phyloP scores from a whole-genome alignment of 2,888 invertebrate genomes.

The Drosophila hamatofila region DNA sequence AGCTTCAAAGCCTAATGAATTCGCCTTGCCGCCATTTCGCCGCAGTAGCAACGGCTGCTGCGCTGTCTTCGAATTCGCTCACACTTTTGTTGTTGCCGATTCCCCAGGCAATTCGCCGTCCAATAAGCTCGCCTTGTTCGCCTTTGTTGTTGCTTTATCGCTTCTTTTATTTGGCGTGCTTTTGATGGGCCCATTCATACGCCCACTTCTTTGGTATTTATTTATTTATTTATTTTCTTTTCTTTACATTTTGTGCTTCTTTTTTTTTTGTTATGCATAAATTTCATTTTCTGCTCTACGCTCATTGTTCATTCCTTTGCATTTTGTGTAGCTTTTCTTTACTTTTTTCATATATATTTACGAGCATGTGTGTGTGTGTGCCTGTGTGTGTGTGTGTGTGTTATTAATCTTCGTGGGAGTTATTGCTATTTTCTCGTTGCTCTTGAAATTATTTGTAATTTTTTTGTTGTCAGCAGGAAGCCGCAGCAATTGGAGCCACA shows the following conservation, averaged over 20 bases:
- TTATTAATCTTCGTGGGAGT: conserved; percentile 84
- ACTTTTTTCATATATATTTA: conserved; percentile 62
- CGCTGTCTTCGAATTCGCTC: conserved; percentile 9
- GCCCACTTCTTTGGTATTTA: conserved; percentile 33
- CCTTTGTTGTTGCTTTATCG: conserved; percentile 45
- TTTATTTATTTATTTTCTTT: conserved; percentile 15
- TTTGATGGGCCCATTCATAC: conserved; percentile 72
- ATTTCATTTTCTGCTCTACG: conserved; percentile 71
- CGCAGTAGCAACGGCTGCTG: background rate
- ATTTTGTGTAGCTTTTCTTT: conserved; percentile 40
- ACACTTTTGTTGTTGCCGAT: background rate
- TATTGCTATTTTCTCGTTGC: conserved; percentile 70
- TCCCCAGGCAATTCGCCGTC: conserved; percentile 11
- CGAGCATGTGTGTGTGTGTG: conserved; percentile 36
- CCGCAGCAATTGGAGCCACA: conserved; percentile 27
- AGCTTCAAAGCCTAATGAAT: background rate
- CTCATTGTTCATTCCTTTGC: conserved; percentile 69
- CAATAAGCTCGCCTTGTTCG: conserved; percentile 26
- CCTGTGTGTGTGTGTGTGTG: conserved; percentile 22
- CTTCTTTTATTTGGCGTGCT: conserved; percentile 53
- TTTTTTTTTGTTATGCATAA: conserved; percentile 65
- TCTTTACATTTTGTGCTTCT: conserved; percentile 12
- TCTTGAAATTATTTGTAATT: conserved; percentile 48
- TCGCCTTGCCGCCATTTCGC: background rate
- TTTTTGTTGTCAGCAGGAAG: conserved; percentile 39